Base-by-base conservation (phyloP, 35 echinoderm and acorn worm genomes). In the Acanthaster planci region DNA sequence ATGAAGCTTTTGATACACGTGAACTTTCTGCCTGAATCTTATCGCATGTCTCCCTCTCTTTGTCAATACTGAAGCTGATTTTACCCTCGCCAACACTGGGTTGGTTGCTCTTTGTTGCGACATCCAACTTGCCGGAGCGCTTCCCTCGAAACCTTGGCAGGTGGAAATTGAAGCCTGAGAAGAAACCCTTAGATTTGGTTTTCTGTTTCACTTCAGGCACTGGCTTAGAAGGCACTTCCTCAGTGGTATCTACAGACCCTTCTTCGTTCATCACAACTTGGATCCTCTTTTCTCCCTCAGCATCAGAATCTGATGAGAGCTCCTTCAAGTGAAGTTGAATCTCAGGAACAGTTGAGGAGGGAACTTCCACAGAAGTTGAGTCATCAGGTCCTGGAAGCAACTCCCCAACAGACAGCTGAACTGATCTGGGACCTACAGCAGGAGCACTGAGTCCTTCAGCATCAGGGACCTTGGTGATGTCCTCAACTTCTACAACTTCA, bases 91-190 rank as follows among this genome's bases (percentile, higher is more conserved):
- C 64, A 72, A 35, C n/a, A 1, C 34, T 34, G 15, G 64, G 64
- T 14, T 26, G 34, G 10, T 72, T 26, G 30, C 23, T 72, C 34
- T 72, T 35, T 26, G 64, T 27, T 72, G 64, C 23, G 2, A 72
- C 64, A 1, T 72, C 30, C 64, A 72, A 31, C 64, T 72, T 72
- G 23, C 64, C 64, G 2, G 64, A 31, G 23, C 64, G 64, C 64
- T 26, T 72, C 30, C 64, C 64, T 26, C 64, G 22, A 6, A 47
- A 47, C 42, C 42, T 4, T 72, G 64, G 64, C 23, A 72, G 26
- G 64, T 15, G 64, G 34, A 72, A 72, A 72, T 72, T 72, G 64
- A 72, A 72, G 26, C 64, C 64, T 72, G 64, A 72, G 64, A 72
- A 72, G 18, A 72, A 29, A 34, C 64, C 64, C 34, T 72, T 72